Percentiles rank a stretch among this genome's conserved stretches.
These are phyloP conservation scores for Caenorhabditis remanei DNA, from an alignment of 1,140 invertebrate species.

Conservation along the genomic window DNA sequence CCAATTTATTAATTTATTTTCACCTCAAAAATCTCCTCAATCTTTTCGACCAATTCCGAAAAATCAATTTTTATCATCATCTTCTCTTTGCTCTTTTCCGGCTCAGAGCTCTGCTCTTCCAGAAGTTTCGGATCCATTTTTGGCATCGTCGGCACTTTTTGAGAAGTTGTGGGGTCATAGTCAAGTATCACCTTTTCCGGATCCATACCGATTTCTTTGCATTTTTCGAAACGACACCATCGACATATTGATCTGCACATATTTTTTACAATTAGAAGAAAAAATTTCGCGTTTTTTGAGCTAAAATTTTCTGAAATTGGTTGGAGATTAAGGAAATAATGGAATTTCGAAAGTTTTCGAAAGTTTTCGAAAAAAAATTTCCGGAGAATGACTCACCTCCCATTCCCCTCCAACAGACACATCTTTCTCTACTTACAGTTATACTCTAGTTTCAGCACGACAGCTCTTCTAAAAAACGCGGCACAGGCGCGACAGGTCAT, in stretches of 20 bases:
- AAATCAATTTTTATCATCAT: conserved; percentile 9
- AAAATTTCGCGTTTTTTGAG: not conserved
- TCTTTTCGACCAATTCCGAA: not conserved
- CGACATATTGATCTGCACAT: not conserved
- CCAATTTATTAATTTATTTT: too few species aligned
- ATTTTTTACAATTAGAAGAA: not conserved
- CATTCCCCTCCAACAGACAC: conserved; percentile 9
- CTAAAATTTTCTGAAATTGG: not conserved
- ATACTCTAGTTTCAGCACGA: conserved; percentile 21
- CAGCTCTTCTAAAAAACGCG: conserved; percentile 12
- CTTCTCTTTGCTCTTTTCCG: not conserved
- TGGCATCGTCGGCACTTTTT: not conserved
- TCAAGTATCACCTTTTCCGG: conserved; percentile 16
- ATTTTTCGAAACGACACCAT: conserved; percentile 1
- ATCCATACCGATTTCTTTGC: conserved; percentile 31
- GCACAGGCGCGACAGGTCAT: conserved; percentile 31
- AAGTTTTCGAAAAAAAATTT: too few species aligned
- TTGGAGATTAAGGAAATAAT: too few species aligned
- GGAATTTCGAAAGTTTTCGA: too few species aligned
- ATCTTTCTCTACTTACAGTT: not conserved
- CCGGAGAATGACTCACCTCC: not conserved
- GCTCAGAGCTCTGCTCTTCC: not conserved
- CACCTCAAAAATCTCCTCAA: conserved; percentile 28
- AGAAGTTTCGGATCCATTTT: not conserved
- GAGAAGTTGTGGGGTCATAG: conserved; percentile 2